phyloP scores from a whole-genome alignment of 2,113 vertebrate genomes.

The Ceyx melanurus region DNA sequence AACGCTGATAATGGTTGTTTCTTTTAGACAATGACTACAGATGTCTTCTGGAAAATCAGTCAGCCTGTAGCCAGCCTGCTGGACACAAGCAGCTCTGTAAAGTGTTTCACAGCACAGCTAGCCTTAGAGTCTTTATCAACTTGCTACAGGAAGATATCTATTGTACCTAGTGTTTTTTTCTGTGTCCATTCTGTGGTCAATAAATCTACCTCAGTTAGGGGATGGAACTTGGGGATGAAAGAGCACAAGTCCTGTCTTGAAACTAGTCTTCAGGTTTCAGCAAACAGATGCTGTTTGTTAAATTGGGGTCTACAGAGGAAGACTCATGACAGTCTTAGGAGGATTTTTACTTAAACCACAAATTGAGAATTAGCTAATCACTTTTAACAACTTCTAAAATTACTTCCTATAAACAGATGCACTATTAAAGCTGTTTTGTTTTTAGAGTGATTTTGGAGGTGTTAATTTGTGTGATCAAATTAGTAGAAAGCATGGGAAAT shows the following conservation, averaged over 20 bases:
- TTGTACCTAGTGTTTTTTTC: not conserved
- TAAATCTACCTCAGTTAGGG: not conserved
- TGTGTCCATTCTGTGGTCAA: not conserved
- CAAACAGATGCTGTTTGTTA: not conserved
- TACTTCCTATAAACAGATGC: slow-evolving; percentile 49
- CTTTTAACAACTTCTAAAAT: slow-evolving; percentile 61
- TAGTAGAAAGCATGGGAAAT: slow-evolving; percentile 28
- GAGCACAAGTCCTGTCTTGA: not conserved
- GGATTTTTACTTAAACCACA: slow-evolving; percentile 22
- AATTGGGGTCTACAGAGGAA: not conserved
- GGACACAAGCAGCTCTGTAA: not conserved
- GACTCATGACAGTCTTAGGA: not conserved
- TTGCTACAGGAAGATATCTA: not conserved
- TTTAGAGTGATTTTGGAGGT: slow-evolving; percentile 54
- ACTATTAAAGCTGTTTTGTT: slow-evolving; percentile 49
- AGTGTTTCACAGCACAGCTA: not conserved
- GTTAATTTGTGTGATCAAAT: slow-evolving; percentile 50
- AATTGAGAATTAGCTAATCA: slow-evolving; percentile 39
- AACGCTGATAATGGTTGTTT: not conserved
- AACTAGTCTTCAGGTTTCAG: not conserved
- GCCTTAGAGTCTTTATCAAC: not conserved
- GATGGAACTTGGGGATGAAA: not conserved
- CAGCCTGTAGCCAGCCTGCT: not conserved
- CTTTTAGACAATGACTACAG: not conserved
- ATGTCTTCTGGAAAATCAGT: not conserved